Evolutionary conservation across 2,888 invertebrate species (phyloP), one percentile per base, ranked within the genome.

Genomic region (Drosophila differens): DNA sequence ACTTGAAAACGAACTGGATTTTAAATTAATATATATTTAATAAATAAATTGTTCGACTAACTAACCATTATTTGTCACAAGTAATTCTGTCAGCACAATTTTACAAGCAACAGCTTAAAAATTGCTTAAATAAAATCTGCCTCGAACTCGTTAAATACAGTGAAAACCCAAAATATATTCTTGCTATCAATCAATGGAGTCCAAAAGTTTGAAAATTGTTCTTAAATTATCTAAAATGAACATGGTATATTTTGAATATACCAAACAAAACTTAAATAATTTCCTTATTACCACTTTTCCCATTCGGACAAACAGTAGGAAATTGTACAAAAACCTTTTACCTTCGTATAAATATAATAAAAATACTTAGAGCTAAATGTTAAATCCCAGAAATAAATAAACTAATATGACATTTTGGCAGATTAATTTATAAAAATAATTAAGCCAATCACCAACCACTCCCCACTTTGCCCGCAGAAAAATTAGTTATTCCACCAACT

Each of bases 401-500:
- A 22, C 7, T 25, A 25, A 16, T 16, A 16, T 47, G 1, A 28
- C 1, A 28, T 51, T 16, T 28, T 49, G 19, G 49, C 22, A 3
- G 49, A 49, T 4, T 28, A 16, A 28, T 19, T 51, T 9, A 16
- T 51, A 28, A 47, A 47, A 22, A 6, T 28, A 28, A 28, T 19
- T 0, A 51, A 51, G 19, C 28, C 19, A 22, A 35, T 35, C 14
- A 35, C 14, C 35, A 28, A 47, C 25, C 14, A 14, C 12, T 1
- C 9, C 5, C 7, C 10, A 19, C 25, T 10, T 25, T 35, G 5
- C n/a, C 1, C 2, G 1, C 16, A 85, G 85, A 85, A 10, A 90
- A 90, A 76, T 28, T 85, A 7, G 14, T 90, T 9, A 51, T 85
- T n/a, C 70, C 83, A 16, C 60, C 53, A 5, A 65, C 44, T 9